Conservation (phyloP, 2,888 invertebrate species). For the Tetanocera ferruginea region DNA sequence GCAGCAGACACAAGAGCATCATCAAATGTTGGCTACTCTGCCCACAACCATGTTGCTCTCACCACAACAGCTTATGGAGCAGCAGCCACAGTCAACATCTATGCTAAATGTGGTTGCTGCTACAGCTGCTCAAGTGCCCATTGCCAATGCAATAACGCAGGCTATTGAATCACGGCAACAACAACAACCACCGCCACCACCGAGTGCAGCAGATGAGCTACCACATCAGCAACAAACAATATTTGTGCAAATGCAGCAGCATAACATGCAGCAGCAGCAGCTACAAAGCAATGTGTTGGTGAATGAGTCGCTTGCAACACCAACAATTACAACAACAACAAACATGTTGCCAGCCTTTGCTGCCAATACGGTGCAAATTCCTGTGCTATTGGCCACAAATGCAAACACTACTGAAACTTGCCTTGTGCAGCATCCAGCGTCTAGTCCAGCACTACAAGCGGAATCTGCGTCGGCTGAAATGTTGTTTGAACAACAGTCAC, state of each 20-base stretch:
- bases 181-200: conserved; percentile 6
- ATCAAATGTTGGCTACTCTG: conserved; percentile 56
- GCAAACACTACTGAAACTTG: neutral
- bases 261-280: neutral
- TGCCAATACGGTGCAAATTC: neutral
- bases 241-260: neutral
- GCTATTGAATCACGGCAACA: conserved; percentile 39
- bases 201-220: neutral
- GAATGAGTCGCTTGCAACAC: conserved; percentile 24
- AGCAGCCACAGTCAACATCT: conserved; percentile 32
- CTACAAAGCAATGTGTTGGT: conserved; percentile 14
- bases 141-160: conserved; percentile 36
- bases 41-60: conserved; percentile 59
- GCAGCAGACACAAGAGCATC: conserved; percentile 44
- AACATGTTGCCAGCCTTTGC: neutral
- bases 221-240: conserved; percentile 19
- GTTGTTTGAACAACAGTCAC: conserved; percentile 23
- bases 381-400: neutral
- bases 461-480: neutral
- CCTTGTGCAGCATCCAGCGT: neutral
- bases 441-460: neutral
- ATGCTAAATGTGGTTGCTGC: neutral
- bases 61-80: conserved; percentile 51
- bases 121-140: conserved; percentile 29
- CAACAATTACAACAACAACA: conserved; percentile 33